Evolutionary conservation across 2,888 invertebrate genomes (phyloP), one percentile per base, ranked within the genome.

Genomic region (Pristionchus japonicus): DNA sequence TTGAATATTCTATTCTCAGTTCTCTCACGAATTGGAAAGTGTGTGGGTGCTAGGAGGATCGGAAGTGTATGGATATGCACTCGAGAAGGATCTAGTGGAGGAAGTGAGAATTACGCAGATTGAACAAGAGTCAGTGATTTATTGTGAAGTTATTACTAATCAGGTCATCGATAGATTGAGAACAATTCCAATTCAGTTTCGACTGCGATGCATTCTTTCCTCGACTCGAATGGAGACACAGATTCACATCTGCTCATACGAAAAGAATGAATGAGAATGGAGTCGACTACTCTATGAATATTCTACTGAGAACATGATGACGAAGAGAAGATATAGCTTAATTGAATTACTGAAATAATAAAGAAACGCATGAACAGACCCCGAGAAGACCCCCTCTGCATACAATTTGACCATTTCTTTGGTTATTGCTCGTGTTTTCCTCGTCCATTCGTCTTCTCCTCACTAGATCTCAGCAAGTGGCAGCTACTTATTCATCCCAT

Each of bases 41-140:
- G 85, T 85, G 57, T 85, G 85, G 85, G 61, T 85, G 4, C 61
- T 85, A 23, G 85, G 85, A n/a, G 85, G 85, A 57, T 64, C 61
- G 43, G 85, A 31, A 20, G 47, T 85, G 23, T 85, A 85, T 47
- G 6, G 37, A 64, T 27, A 85, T 31, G 85, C 85, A 27, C n/a
- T 85, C 40, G 61, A 85, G 61, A 57, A 64, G 3, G 61, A 85
- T 85, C 61, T 85, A 23, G n/a, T 85, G 6, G 85, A 85, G 34
- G 85, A 85, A 47, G 47, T 85, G 37, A 85, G 85, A 37, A 85
- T 85, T 9, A 85, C 85, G 9, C 27, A 85, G 57, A 64, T 85
- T n/a, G 9, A 40, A 15, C 13, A 37, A n/a, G 31, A 31, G 84
- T 82, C 17, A 83, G 83, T 83, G 83, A 49, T 1, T 49, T 9